These are phyloP conservation scores for Manacus vitellinus DNA, from an alignment of 2,113 vertebrate genomes.

Conservation along the genomic window DNA sequence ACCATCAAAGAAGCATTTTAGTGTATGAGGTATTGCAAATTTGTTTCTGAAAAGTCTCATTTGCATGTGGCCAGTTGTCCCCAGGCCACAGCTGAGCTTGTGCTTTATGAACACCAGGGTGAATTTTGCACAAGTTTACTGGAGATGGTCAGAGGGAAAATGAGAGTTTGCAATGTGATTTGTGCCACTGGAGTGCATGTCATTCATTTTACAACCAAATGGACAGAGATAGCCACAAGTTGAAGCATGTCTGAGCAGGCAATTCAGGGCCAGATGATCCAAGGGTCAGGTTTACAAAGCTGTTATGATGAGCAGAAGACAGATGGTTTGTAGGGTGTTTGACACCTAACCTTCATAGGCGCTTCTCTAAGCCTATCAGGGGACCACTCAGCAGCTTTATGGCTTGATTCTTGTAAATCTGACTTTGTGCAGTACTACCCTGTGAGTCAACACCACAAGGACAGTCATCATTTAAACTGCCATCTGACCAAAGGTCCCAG, in stretches of 20 bases:
- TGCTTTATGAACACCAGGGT: neutral
- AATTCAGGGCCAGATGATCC: neutral
- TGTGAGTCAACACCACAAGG: neutral
- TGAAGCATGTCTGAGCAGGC: neutral
- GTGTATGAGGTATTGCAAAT: neutral
- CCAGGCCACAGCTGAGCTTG: neutral
- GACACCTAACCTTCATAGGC: neutral
- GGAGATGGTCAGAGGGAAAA: neutral
- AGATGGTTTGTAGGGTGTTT: neutral
- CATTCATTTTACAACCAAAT: fast-evolving
- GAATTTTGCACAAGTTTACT: neutral
- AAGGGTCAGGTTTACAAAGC: neutral
- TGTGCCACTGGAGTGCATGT: fast-evolving
- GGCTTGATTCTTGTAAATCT: neutral
- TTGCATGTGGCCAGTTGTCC: neutral
- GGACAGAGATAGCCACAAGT: fast-evolving
- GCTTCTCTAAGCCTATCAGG: neutral
- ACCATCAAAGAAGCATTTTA: neutral
- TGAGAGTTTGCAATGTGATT: neutral
- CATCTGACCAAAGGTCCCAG: neutral
- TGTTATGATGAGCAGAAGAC: neutral
- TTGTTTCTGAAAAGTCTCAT: neutral
- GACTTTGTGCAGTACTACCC: neutral
- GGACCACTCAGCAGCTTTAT: neutral
- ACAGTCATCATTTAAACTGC: neutral